Evolutionary conservation across 37 sponge, comb jelly and placozoan genomes (phyloP), one percentile per base, ranked within the genome.

Genomic region (Ianthella basta): DNA sequence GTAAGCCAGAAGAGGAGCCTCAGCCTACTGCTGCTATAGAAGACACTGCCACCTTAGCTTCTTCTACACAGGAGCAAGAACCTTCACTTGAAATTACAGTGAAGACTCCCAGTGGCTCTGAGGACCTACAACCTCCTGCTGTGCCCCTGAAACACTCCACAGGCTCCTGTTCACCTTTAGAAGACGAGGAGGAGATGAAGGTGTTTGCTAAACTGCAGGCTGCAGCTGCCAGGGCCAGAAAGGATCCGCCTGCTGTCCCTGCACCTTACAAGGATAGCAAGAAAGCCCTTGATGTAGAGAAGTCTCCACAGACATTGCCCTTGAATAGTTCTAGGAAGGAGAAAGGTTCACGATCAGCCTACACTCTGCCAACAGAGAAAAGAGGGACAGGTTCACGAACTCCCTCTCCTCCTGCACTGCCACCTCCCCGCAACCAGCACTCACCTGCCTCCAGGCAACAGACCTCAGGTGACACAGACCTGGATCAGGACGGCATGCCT

Each of bases 131-230:
- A 69, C 70, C 70, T 18, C 70, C 70, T 34, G 70, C 70, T 30
- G 34, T 69, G 1, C 70, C 70, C 19, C 34, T 32, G 1, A 69
- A 69, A 30, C 12, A 35, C 19, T 34, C 70, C 19, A 61, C 4
- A 12, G 27, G 33, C 34, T 2, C 66, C 66, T 29, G 12, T 16
- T 10, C 12, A 32, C 34, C 70, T 69, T 27, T 15, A 18, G 34
- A 19, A 13, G 25, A 36, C n/a, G 33, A 36, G 78, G 78, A 75
- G 12, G 54, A 75, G 5, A 75, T 50, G 78, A 50, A 40, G 44
- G 23, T 75, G 44, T 40, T 75, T 75, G 78, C 78, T 24, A 75
- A 10, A 24, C 53, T 75, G 20, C 78, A 75, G 37, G 54, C 78
- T 41, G 41, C 78, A 4, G 37, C 78, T 36, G 20, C 78, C 21